Evolutionary conservation across 2,888 invertebrate genomes (phyloP).

Genomic region (Liopterus haemorrhoidalis): DNA sequence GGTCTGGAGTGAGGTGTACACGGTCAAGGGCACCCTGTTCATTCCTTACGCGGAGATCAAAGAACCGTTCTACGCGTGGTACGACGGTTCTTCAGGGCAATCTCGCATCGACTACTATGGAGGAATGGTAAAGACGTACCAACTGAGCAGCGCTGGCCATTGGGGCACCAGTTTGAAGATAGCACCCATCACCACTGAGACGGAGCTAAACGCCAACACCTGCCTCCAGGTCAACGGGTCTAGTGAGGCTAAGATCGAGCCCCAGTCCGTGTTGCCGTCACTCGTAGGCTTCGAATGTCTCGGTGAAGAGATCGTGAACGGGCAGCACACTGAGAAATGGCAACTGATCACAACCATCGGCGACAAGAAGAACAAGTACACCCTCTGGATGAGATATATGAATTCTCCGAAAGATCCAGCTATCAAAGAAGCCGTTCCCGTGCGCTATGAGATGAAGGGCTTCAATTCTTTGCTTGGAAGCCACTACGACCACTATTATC

Average conservation of each 20-base stretch:
- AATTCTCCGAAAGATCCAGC: constrained; percentile 50
- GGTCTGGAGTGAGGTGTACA: constrained; percentile 65
- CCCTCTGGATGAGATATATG: constrained; percentile 77
- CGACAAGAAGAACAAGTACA: constrained; percentile 81
- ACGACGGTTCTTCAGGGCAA: constrained; percentile 63
- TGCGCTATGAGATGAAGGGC: constrained; percentile 89
- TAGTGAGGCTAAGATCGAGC: constrained; percentile 50
- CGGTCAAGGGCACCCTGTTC: constrained; percentile 68
- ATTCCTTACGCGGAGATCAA: constrained; percentile 92
- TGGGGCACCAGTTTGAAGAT: constrained; percentile 74
- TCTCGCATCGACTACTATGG: constrained; percentile 94
- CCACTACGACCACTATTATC: constrained; percentile 90
- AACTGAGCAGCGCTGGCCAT: constrained; percentile 56
- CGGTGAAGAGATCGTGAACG: constrained; percentile 65
- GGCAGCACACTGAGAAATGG: constrained; percentile 73
- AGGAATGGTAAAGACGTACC: constrained; percentile 89
- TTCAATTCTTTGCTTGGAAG: constrained; percentile 89
- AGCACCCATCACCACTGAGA: constrained; percentile 78
- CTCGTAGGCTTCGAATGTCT: constrained; percentile 64
- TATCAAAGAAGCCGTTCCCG: constrained; percentile 58
- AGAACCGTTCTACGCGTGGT: constrained; percentile 90
- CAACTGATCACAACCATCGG: constrained; percentile 61
- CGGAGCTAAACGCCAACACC: constrained; percentile 61
- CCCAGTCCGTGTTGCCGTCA: constrained; percentile 79
- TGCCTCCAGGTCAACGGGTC: constrained; percentile 84